These are phyloP conservation scores for Galeruca laticollis DNA, from an alignment of 2,888 invertebrate species.

Conservation along the genomic window DNA sequence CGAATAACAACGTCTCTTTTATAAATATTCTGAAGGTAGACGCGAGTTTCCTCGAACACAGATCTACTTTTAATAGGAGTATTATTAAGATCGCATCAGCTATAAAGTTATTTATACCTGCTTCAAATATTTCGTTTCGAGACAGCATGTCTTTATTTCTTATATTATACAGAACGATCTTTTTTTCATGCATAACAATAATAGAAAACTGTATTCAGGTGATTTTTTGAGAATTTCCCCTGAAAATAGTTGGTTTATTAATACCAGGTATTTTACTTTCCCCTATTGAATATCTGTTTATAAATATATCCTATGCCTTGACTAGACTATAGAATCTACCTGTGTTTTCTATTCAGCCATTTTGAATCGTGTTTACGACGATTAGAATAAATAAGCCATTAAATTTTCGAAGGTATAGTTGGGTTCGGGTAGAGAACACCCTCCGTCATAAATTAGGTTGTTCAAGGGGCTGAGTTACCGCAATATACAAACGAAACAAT, in stretches of 20 bases:
- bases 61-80: background rate
- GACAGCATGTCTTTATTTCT: conserved; percentile 7
- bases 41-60: background rate
- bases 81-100: conserved; percentile 8
- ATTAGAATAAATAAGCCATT: conserved; percentile 69
- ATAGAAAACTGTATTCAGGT: too few species aligned
- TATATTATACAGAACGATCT: background rate
- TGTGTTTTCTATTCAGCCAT: conserved; percentile 59
- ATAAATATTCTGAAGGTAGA: conserved; percentile 2
- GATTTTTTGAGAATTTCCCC: too few species aligned
- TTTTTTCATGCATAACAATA: too few species aligned
- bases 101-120: conserved; percentile 10
- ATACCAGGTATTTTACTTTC: too few species aligned
- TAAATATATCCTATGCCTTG: conserved; percentile 1
- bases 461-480: conserved; percentile 55
- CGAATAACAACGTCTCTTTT: background rate
- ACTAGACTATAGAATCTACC: conserved; percentile 24
- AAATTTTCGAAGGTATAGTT: conserved; percentile 67
- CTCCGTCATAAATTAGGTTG: conserved; percentile 66
- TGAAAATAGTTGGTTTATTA: too few species aligned
- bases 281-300: background rate
- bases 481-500: conserved; percentile 39
- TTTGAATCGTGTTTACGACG: conserved; percentile 65
- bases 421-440: conserved; percentile 60
- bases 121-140: background rate